A percentile compares a stretch with the other conserved stretches of the same genome.
Conservation (phyloP, 2,888 invertebrate species). For the Lithodes maja region DNA sequence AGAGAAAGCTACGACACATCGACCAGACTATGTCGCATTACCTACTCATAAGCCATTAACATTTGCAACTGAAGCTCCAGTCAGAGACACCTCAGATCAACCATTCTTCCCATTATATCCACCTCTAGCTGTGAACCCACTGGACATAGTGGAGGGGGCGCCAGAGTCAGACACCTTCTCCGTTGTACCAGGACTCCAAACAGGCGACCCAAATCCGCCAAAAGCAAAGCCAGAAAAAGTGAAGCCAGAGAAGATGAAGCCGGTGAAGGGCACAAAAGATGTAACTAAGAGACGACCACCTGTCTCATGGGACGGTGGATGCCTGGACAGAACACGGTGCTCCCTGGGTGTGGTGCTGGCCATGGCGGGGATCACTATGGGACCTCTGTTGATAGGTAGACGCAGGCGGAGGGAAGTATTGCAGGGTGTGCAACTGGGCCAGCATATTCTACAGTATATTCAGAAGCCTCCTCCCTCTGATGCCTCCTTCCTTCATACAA, state of each 20-base stretch:
- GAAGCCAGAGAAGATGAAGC: neutral
- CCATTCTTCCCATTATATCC: too few relatives aligned
- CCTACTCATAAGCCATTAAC: neutral
- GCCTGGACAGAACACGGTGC: neutral
- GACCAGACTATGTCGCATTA: neutral
- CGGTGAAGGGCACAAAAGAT: neutral
- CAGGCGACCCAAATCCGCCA: neutral
- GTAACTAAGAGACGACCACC: neutral
- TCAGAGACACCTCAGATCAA: neutral
- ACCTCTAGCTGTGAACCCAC: neutral
- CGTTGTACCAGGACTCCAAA: neutral
- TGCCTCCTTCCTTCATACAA: too few relatives aligned
- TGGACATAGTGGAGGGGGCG: neutral
- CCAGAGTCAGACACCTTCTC: neutral
- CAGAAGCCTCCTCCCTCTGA: too few relatives aligned
- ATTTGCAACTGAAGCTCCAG: neutral
- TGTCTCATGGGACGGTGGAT: neutral
- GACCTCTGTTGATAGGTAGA: neutral
- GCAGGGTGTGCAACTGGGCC: conserved; percentile 2
- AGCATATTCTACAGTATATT: neutral
- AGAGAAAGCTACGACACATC: neutral
- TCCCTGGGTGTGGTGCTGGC: conserved; percentile 2
- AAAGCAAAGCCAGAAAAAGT: neutral
- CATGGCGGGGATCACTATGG: conserved; percentile 18
- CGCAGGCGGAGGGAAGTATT: neutral